phyloP scores from a whole-genome alignment of 2,113 vertebrate genomes.

The Porphyrio hochstetteri region DNA sequence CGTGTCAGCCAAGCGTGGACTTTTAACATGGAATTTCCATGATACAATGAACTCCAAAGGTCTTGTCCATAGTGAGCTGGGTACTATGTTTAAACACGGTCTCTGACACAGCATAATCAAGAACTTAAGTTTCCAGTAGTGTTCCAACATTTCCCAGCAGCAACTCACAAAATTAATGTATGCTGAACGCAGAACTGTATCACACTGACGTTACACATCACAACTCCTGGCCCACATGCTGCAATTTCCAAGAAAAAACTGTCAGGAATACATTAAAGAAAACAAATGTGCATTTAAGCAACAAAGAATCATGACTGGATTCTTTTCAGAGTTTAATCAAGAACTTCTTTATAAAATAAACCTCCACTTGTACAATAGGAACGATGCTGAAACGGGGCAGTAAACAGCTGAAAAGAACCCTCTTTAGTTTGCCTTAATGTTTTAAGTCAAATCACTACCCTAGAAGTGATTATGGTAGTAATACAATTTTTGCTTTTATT shows the following conservation, averaged over 20 bases:
- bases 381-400: neutral
- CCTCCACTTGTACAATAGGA: neutral
- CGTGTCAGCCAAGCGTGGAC: neutral
- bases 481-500: neutral
- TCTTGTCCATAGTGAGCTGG: neutral
- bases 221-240: neutral
- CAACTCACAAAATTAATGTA: neutral
- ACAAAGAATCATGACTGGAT: neutral
- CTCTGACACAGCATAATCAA: neutral
- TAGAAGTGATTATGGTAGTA: neutral
- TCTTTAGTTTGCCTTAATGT: neutral
- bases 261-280: neutral
- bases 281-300: neutral
- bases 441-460: neutral
- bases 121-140: neutral
- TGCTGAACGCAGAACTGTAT: slow-evolving; percentile 3
- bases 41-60: slow-evolving; percentile 7
- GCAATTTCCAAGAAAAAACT: slow-evolving; percentile 22
- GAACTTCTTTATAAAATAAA: neutral
- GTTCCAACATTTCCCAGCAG: slow-evolving; percentile 7
- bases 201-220: neutral
- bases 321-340: slow-evolving; percentile 12
- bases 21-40: slow-evolving; percentile 52
- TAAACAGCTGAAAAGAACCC: neutral
- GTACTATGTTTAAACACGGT: neutral